Base-by-base conservation (phyloP, 2,113 vertebrate species). In the Leptobrachium ailaonicum region DNA sequence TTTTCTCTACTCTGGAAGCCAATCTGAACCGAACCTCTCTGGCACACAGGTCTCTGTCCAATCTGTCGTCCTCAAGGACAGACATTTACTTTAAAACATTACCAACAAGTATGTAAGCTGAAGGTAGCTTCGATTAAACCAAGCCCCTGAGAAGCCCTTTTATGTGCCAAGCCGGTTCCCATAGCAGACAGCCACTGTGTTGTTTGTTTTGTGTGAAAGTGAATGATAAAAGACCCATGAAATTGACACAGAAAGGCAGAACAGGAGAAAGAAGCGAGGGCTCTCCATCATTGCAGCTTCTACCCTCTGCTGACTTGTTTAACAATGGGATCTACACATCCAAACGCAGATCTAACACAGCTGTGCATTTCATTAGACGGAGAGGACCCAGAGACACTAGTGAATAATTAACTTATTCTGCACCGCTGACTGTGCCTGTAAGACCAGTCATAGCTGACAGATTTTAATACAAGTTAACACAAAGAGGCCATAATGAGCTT, bases 141-240 rank as follows among this genome's bases (percentile, higher is more conserved):
- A 79, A 88, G 87, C 85, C 87, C 87, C 90, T 90, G 90, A 88
- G 92, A 90, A 88, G 89, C 66, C 87, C 91, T 93, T 94, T 93
- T 89, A 90, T 93, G 88, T 88, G 91, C 92, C 92, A 90, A 87
- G 90, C 89, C 82, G 90, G 94, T 95, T 96, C 94, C 92, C 95
- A 95, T 91, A 93, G 94, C 95, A 97, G 96, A 97, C 96, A 95
- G 94, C 89, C 92, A 90, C 89, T 91, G 95, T 97, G 96, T 97
- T 98, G 96, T 98, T 98, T 98, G 96, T 97, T 98, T 98, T 98
- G 95, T 96, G 95, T 96, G 96, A 96, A 97, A 97, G 96, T 95
- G 94, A 96, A 97, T 98, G 97, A 99, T 98, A 98, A 99, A 99
- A 97, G 97, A 99, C 96, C 94, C 97, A 97, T 99, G 97, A 99